Evolutionary conservation across 1,140 invertebrate genomes (phyloP), one percentile per base, ranked within the genome.

Genomic region (Penaeus indicus): DNA sequence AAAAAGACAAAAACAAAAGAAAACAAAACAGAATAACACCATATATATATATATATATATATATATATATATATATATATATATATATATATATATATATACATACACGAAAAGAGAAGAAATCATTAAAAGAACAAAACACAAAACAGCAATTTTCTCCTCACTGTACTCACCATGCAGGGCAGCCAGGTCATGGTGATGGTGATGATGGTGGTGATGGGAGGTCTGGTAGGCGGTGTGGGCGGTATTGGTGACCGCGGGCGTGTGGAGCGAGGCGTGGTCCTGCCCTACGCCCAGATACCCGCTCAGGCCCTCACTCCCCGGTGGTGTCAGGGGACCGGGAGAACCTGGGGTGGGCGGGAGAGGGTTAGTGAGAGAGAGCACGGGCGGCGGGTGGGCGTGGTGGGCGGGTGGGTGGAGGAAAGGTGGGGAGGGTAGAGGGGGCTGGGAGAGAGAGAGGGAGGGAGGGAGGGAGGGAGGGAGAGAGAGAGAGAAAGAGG

Each of bases 221-320:
- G 77, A 54, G 77, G 85, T 27, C 61, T 84, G 81, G 80, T 78
- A 78, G 69, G 86, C 54, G 54, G 86, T 27, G 69, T 72, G 72
- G 86, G 80, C 69, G 86, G 86, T 75, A 61, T 83, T 84, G 80
- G 86, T 64, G 86, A 67, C 27, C 54, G 72, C 78, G 86, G 47
- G 80, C 25, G 69, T 47, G 86, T 77, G 86, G n/a, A 81, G 64
- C 63, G 86, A 10, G 61, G 47, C 18, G 81, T 88, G 86, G 13
- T 88, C 86, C 81, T 88, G 86, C 1, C 80, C 47, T 69, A 77
- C 81, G 86, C 86, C 81, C 86, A 88, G 78, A 32, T 88, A 88
- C 69, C 86, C 86, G 32, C 81, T 63, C 86, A 88, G 32, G 67
- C 64, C 82, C 81, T 88, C 86, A 64, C 72, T 88, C 64, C 81